Evolutionary conservation across 2,888 invertebrate genomes (phyloP).

Genomic region (Nymphalis c-album): DNA sequence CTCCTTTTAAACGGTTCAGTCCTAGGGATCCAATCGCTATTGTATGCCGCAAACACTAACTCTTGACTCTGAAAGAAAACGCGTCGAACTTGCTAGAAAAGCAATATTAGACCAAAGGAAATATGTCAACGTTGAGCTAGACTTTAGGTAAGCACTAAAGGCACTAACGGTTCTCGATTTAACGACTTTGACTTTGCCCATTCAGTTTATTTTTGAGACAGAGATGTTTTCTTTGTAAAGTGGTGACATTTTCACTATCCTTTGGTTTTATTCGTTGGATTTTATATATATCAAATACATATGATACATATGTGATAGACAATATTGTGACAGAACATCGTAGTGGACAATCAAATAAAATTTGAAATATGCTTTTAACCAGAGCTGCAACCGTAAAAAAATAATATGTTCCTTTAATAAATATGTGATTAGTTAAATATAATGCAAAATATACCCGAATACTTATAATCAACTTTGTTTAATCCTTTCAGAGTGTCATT

Average conservation of each 20-base stretch:
- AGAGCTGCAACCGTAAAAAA: no score
- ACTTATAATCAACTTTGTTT: no score
- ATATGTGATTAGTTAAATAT: no score
- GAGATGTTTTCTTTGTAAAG: conserved; percentile 1
- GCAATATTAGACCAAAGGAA: conserved; percentile 24
- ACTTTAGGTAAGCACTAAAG: conserved; percentile 21
- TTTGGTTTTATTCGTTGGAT: no score
- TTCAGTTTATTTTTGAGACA: conserved; percentile 22
- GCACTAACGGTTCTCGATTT: conserved; percentile 31
- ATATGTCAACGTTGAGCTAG: conserved; percentile 32
- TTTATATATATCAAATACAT: no score
- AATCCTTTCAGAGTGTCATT: no score
- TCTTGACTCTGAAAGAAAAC: conserved; percentile 53
- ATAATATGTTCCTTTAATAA: no score
- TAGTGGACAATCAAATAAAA: no score
- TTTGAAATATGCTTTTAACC: no score
- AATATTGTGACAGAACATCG: no score
- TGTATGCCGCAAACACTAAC: conserved; percentile 57
- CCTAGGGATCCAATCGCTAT: conserved; percentile 59
- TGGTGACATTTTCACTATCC: not conserved
- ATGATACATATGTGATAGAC: no score
- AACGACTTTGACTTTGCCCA: conserved; percentile 32
- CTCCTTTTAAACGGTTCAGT: conserved; percentile 55
- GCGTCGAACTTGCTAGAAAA: conserved; percentile 11
- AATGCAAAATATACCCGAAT: no score